Percentiles rank a stretch among this genome's conserved stretches.
These are phyloP conservation scores for Hemiscyllium ocellatum DNA, from an alignment of 2,113 vertebrate species.

Conservation along the genomic window DNA sequence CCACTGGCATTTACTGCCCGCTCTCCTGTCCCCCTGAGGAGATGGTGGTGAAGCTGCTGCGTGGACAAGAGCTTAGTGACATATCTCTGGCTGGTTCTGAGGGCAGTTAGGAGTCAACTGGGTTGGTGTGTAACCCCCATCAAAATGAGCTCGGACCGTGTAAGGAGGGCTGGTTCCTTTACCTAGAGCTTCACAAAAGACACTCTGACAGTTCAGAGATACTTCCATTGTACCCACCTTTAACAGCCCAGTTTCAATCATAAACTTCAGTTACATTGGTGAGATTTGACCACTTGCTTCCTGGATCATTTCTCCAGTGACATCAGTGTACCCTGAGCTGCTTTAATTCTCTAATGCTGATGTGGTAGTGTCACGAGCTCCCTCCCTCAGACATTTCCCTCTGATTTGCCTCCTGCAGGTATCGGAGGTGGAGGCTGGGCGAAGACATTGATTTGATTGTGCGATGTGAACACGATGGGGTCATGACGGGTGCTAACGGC, in stretches of 20 bases:
- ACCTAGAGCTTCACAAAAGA: not conserved
- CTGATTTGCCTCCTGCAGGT: slow-evolving; percentile 55
- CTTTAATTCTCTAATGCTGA: no score
- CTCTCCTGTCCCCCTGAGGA: no score
- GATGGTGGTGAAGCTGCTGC: not conserved
- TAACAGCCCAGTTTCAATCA: not conserved
- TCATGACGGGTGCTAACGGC: slow-evolving; percentile 94
- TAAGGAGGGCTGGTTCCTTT: not conserved
- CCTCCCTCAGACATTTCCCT: not conserved
- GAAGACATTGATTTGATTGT: slow-evolving; percentile 96
- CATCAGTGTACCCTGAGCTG: not conserved
- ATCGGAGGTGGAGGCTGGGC: slow-evolving; percentile 94
- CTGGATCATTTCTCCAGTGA: not conserved
- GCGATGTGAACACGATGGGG: slow-evolving; percentile 90
- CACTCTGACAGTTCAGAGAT: not conserved
- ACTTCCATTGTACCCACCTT: not conserved
- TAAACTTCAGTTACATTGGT: not conserved
- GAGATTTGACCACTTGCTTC: not conserved
- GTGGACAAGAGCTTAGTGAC: no score
- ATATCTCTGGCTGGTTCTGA: no score
- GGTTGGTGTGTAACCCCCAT: no score
- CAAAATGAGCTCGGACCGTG: not conserved
- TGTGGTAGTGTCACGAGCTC: not conserved
- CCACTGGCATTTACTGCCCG: not conserved
- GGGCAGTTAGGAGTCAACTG: no score